Conservation (phyloP, 2,888 invertebrate genomes). For the Neelides folsomi region DNA sequence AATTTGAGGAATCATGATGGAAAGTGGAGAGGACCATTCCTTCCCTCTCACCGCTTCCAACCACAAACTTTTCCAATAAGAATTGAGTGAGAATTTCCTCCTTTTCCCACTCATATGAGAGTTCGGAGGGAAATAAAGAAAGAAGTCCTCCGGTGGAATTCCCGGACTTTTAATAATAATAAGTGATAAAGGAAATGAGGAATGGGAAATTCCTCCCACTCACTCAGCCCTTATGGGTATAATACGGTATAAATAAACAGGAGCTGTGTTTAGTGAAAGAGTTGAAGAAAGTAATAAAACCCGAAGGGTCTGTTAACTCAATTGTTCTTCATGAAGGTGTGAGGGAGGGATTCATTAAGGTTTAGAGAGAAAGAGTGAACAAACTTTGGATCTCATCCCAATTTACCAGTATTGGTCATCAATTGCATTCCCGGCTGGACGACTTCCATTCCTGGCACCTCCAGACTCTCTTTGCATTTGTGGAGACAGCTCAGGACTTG, state of each 20-base stretch:
- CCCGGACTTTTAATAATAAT: no score
- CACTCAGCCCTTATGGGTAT: not conserved
- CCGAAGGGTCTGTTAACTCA: not conserved
- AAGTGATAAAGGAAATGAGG: no score
- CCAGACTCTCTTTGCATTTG: conserved; percentile 67
- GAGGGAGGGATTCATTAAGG: no score
- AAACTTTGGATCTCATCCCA: not conserved
- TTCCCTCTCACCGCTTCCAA: not conserved
- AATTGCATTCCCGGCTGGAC: conserved; percentile 66
- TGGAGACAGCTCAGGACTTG: conserved; percentile 63
- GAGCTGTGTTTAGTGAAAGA: not conserved
- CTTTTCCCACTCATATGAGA: no score
- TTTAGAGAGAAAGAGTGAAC: no score
- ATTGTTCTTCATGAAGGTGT: not conserved
- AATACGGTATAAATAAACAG: not conserved
- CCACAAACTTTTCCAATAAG: not conserved
- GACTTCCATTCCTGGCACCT: conserved; percentile 58
- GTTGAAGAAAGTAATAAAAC: not conserved
- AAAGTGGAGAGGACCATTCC: not conserved
- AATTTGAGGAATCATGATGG: not conserved
- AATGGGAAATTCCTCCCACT: not conserved
- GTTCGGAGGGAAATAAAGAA: no score
- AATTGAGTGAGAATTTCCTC: not conserved
- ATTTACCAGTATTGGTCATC: conserved; percentile 49
- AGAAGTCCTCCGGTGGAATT: no score